Evolutionary conservation across 2,888 invertebrate genomes (phyloP).

Genomic region (Trilocha varians): DNA sequence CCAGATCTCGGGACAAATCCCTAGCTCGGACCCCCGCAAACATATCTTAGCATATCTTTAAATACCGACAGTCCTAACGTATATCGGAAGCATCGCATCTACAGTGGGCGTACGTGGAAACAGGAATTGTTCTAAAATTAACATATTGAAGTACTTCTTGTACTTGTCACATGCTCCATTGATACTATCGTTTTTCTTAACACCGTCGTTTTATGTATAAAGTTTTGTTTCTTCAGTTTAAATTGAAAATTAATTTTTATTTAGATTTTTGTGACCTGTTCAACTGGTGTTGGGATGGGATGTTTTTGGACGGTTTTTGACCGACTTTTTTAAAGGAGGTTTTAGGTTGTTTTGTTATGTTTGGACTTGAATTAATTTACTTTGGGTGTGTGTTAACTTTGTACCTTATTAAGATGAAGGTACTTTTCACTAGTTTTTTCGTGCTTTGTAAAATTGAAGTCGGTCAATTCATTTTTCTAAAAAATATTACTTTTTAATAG

Average conservation of each 20-base stretch:
- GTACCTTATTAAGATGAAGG: no score
- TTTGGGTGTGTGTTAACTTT: no score
- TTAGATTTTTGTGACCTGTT: background rate
- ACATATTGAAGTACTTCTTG: slow-evolving; percentile 1
- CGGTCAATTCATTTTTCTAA: no score
- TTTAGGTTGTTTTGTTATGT: no score
- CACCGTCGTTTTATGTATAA: background rate
- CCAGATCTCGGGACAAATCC: no score
- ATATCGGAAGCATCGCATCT: slow-evolving; percentile 1
- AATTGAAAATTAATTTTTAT: background rate
- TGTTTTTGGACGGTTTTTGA: slow-evolving; percentile 12
- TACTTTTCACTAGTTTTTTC: no score
- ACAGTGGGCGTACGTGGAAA: slow-evolving; percentile 3
- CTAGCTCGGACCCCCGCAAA: background rate
- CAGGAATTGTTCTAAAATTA: slow-evolving; percentile 2
- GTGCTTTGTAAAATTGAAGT: no score
- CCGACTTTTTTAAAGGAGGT: no score
- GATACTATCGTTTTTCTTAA: background rate
- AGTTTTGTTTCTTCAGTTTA: background rate
- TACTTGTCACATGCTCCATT: slow-evolving; percentile 1
- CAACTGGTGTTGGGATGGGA: background rate
- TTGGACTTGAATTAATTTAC: no score
- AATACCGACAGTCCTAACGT: background rate
- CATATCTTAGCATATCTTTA: background rate
- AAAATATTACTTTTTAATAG: no score